These are phyloP conservation scores for Verasper variegatus DNA, from an alignment of 2,113 vertebrate genomes.

Conservation along the genomic window DNA sequence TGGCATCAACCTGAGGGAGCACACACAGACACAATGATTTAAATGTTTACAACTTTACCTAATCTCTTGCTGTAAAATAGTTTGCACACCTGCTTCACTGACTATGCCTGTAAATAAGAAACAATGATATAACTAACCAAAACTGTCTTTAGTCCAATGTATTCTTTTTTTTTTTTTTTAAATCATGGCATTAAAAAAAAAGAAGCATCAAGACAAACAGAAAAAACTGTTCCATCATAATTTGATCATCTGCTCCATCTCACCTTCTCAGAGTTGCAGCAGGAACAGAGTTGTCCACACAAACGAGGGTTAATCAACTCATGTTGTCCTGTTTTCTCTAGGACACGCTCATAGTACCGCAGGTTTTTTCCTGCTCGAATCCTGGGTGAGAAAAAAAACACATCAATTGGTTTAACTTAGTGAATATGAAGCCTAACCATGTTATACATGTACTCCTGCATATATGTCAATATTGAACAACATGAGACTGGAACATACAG, in stretches of 20 bases:
- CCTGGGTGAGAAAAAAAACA: conserved; percentile 65
- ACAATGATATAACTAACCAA: too few relatives aligned
- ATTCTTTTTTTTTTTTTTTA: neutral
- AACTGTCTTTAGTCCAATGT: too few relatives aligned
- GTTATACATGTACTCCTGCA: too few relatives aligned
- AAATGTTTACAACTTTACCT: neutral
- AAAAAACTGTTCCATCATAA: neutral
- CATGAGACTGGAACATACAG: neutral
- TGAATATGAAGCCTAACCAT: neutral
- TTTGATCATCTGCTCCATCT: conserved; percentile 28
- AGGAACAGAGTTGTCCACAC: conserved; percentile 90
- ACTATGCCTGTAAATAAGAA: too few relatives aligned
- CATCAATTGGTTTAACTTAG: neutral
- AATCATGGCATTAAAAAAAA: neutral
- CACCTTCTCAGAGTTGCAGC: conserved; percentile 85
- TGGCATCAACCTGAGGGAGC: conserved; percentile 88
- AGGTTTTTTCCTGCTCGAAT: conserved; percentile 89
- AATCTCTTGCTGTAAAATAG: neutral
- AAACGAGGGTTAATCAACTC: conserved; percentile 84
- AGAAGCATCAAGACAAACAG: neutral
- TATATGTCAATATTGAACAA: neutral
- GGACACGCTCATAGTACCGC: conserved; percentile 84
- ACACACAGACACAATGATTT: neutral
- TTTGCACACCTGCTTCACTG: neutral
- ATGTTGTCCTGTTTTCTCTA: conserved; percentile 76